Percentiles rank a stretch among this genome's conserved stretches.
These are phyloP conservation scores for Ashinkailepas kermadecensis DNA, from an alignment of 2,888 invertebrate species.

Conservation along the genomic window DNA sequence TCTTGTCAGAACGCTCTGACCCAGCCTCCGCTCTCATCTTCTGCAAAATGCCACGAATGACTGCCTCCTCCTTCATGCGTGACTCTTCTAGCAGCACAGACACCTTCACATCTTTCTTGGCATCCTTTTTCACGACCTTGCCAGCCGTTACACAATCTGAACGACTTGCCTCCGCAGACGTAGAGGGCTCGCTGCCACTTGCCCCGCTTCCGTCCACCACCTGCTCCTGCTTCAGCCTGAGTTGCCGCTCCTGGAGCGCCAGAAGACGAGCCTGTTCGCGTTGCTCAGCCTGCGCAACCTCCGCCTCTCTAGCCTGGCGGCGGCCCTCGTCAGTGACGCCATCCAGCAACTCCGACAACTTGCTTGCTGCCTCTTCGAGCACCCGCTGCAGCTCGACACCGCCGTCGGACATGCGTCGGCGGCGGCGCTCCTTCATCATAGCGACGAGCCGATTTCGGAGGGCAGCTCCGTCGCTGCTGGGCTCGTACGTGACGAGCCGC, in stretches of 20 bases:
- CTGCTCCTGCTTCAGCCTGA: not conserved
- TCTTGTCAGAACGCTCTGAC: not conserved
- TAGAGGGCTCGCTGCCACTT: too few species aligned
- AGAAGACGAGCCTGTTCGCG: not conserved
- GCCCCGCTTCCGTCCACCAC: not conserved
- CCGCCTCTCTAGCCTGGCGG: not conserved
- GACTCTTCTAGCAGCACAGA: not conserved
- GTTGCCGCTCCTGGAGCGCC: not conserved
- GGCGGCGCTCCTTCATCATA: not conserved
- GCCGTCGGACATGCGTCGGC: not conserved
- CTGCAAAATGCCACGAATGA: not conserved
- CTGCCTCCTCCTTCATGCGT: not conserved
- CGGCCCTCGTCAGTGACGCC: not conserved
- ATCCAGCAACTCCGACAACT: not conserved
- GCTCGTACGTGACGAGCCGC: not conserved
- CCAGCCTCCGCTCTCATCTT: not conserved
- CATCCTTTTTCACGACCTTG: too few species aligned
- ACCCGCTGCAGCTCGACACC: not conserved
- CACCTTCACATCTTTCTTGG: not conserved
- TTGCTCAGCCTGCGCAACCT: not conserved
- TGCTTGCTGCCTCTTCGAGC: not conserved
- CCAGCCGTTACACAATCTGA: too few species aligned
- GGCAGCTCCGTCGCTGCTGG: not conserved
- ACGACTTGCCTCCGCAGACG: too few species aligned
- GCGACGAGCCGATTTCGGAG: not conserved